phyloP scores from a whole-genome alignment of 2,113 vertebrate species.

The Mesocricetus auratus region DNA sequence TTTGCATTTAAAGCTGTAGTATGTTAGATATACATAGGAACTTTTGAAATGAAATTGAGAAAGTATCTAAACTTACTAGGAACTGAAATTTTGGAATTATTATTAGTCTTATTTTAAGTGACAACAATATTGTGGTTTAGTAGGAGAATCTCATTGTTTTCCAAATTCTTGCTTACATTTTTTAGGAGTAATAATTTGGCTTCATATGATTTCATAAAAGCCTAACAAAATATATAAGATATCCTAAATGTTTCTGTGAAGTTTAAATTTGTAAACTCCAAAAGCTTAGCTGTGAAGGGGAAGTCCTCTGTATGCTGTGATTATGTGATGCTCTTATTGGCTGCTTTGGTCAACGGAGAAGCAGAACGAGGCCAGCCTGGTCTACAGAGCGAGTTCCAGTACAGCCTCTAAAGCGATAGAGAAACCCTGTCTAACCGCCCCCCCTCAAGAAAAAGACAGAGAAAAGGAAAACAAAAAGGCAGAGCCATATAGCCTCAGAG shows the following conservation, averaged over 20 bases:
- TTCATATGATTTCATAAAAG: slow-evolving; percentile 53
- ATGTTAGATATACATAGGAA: not conserved
- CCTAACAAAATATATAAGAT: slow-evolving; percentile 16
- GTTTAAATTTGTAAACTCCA: slow-evolving; percentile 56
- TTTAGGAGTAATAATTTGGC: slow-evolving; percentile 40
- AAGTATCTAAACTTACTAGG: not conserved
- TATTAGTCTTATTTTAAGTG: slow-evolving; percentile 46
- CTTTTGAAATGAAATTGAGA: slow-evolving; percentile 51
- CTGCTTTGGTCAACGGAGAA: too few species aligned
- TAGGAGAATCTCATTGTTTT: not conserved
- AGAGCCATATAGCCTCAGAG: too few species aligned
- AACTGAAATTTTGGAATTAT: slow-evolving; percentile 31
- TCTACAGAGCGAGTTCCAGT: too few species aligned
- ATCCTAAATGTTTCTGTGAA: not conserved
- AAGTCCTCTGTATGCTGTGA: too few species aligned
- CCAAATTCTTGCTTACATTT: slow-evolving; percentile 3
- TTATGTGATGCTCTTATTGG: too few species aligned
- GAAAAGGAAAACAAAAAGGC: too few species aligned
- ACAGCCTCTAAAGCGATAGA: too few species aligned
- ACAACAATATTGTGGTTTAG: slow-evolving; percentile 27
- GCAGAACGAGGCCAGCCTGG: too few species aligned
- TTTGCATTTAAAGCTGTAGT: slow-evolving; percentile 27
- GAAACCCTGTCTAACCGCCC: too few species aligned
- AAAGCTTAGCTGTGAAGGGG: not conserved
- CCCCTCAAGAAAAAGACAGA: too few species aligned